Conservation (phyloP, 2,888 invertebrate genomes). For the Lycophotia porphyrea region DNA sequence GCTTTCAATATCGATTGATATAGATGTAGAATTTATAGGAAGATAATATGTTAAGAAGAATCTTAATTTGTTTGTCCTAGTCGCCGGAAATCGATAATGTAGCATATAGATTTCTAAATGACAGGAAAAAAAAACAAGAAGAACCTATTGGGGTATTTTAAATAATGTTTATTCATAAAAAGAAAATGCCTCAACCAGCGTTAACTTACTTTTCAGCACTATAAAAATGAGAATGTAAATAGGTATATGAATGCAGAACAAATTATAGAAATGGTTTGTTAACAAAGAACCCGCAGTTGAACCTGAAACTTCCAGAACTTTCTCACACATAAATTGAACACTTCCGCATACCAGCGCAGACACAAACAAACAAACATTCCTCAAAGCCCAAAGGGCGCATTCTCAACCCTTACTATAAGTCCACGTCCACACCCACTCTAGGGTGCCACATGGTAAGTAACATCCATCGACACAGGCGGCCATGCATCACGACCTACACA, state of each 20-base stretch:
- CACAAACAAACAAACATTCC: slow-evolving; percentile 25
- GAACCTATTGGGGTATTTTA: too few relatives aligned
- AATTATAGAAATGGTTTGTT: not conserved
- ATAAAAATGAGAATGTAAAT: too few relatives aligned
- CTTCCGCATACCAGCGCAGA: slow-evolving; percentile 47
- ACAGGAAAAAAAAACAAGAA: not conserved
- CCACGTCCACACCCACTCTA: slow-evolving; percentile 71
- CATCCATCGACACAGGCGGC: slow-evolving; percentile 75
- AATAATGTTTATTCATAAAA: not conserved
- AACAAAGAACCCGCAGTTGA: not conserved
- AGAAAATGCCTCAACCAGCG: not conserved
- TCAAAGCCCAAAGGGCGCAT: slow-evolving; percentile 52
- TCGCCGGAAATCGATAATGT: not conserved
- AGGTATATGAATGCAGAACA: not conserved
- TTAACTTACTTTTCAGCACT: not conserved
- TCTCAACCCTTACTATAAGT: slow-evolving; percentile 60
- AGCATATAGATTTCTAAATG: not conserved
- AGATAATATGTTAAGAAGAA: not conserved
- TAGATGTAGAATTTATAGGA: slow-evolving; percentile 19
- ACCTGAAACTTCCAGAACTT: slow-evolving; percentile 19
- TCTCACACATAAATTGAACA: slow-evolving; percentile 48
- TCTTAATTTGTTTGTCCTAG: not conserved
- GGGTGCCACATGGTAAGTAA: slow-evolving; percentile 71
- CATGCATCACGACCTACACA: slow-evolving; percentile 84
- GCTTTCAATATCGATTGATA: slow-evolving; percentile 52